Evolutionary conservation across 2,888 invertebrate species (phyloP).

Genomic region (Agrypnus murinus): DNA sequence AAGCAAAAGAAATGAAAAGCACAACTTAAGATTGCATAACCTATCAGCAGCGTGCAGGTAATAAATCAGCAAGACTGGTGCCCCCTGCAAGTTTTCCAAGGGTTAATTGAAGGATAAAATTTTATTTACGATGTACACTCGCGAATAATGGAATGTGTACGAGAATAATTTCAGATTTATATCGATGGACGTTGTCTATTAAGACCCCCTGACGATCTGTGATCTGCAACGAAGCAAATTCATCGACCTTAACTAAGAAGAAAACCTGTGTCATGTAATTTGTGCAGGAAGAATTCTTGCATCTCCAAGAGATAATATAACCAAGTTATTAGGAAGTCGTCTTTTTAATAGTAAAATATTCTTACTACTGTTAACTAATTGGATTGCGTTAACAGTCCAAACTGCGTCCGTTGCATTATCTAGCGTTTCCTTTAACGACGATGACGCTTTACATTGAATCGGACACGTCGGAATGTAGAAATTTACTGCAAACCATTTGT

Average conservation of each 20-base stretch:
- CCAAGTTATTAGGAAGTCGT: no score
- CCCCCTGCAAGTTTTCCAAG: slow-evolving; percentile 28
- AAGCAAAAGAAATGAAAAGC: slow-evolving; percentile 2
- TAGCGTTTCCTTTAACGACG: not conserved
- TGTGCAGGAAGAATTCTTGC: not conserved
- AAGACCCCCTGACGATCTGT: slow-evolving; percentile 32
- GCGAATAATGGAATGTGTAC: slow-evolving; percentile 33
- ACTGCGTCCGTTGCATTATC: slow-evolving; percentile 32
- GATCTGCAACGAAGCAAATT: slow-evolving; percentile 31
- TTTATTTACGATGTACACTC: slow-evolving; percentile 43
- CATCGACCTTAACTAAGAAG: slow-evolving; percentile 33
- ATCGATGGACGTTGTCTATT: slow-evolving; percentile 43
- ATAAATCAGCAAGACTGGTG: slow-evolving; percentile 27
- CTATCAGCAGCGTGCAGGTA: slow-evolving; percentile 7
- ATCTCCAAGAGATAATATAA: no score
- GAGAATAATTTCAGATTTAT: slow-evolving; percentile 43
- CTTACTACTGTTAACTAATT: no score
- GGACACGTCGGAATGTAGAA: slow-evolving; percentile 40
- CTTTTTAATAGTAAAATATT: no score
- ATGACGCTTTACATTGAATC: slow-evolving; percentile 33
- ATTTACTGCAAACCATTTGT: slow-evolving; percentile 41
- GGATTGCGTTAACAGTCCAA: no score
- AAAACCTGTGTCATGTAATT: not conserved
- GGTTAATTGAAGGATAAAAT: slow-evolving; percentile 47
- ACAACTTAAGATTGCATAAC: slow-evolving; percentile 27